Conservation (phyloP, 2,113 vertebrate genomes). For the Microcebus ravelobensis region DNA sequence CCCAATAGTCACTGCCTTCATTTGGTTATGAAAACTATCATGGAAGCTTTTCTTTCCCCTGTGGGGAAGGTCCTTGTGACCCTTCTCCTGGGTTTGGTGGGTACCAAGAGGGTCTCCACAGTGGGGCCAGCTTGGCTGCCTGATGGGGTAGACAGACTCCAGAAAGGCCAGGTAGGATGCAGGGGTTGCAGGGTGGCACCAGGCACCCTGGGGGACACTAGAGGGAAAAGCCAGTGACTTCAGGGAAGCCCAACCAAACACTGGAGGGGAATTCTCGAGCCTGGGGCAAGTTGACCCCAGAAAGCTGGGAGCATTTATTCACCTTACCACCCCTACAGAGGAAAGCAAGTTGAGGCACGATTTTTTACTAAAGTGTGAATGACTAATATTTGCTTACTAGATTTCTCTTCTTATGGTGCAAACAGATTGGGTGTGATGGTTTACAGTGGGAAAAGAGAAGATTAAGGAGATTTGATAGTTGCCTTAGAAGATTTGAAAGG, state of each 20-base stretch:
- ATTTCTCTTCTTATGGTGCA: neutral
- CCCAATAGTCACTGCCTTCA: conserved; percentile 85
- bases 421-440: neutral
- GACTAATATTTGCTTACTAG: neutral
- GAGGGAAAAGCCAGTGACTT: neutral
- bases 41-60: conserved; percentile 84
- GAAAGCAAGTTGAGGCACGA: neutral
- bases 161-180: fast-evolving
- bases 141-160: neutral
- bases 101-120: conserved; percentile 69
- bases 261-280: neutral
- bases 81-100: conserved; percentile 88
- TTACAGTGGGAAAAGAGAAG: neutral
- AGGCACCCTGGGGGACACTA: neutral
- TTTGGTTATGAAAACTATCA: conserved; percentile 81
- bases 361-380: neutral
- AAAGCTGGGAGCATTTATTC: neutral
- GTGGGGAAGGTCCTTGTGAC: conserved; percentile 87
- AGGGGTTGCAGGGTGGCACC: neutral
- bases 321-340: neutral
- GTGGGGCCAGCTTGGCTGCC: neutral
- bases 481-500: neutral
- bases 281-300: conserved; percentile 27
- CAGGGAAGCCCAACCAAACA: neutral
- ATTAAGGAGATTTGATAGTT: neutral